phyloP scores from a whole-genome alignment of 2,113 vertebrate genomes.

The Natator depressus region DNA sequence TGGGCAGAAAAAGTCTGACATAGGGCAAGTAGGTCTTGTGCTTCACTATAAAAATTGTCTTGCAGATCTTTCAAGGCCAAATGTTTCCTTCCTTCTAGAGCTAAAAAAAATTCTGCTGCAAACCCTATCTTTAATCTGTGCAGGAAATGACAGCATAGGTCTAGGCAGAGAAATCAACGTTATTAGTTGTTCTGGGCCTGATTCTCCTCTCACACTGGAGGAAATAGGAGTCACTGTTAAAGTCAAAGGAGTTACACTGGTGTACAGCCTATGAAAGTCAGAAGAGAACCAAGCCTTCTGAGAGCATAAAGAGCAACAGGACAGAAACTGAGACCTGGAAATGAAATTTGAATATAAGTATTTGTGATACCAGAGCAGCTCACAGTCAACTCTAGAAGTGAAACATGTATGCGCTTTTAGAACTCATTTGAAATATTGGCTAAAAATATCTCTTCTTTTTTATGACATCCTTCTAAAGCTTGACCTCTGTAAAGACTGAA shows the following conservation, averaged over 20 bases:
- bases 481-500: background rate
- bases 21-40: background rate
- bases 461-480: background rate
- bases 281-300: background rate
- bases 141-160: background rate
- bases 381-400: background rate
- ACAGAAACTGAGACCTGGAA: background rate
- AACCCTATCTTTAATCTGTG: background rate
- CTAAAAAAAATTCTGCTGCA: background rate
- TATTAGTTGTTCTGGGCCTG: background rate
- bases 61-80: background rate
- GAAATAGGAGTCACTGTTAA: background rate
- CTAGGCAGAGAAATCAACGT: background rate
- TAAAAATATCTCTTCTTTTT: background rate
- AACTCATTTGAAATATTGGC: background rate
- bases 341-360: background rate
- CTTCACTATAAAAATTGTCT: background rate
- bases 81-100: background rate
- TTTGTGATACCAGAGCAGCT: background rate
- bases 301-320: background rate
- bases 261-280: background rate
- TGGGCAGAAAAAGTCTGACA: background rate
- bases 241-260: background rate
- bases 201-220: background rate
- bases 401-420: background rate